Conservation (phyloP, 2,888 invertebrate genomes). For the Tromatobia lineatoria region DNA sequence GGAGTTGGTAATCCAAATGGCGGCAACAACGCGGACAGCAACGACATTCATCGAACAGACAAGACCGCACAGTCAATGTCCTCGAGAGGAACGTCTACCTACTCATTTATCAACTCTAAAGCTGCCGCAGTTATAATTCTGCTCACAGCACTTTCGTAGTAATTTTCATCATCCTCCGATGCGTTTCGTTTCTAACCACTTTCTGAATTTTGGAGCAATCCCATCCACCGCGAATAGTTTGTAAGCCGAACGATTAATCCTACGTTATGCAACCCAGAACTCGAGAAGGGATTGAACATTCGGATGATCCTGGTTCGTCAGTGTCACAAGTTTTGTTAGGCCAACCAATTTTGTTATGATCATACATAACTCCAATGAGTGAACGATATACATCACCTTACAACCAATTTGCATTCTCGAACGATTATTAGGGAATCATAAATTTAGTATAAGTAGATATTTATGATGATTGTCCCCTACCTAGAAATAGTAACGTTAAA, state of each 20-base stretch:
- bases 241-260: conserved; percentile 12
- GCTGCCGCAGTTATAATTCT: conserved; percentile 52
- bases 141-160: conserved; percentile 65
- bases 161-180: conserved; percentile 39
- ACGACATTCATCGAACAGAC: conserved; percentile 76
- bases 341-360: background rate
- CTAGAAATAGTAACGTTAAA: background rate
- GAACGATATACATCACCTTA: background rate
- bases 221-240: conserved; percentile 6
- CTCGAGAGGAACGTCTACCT: conserved; percentile 74
- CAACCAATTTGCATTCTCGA: conserved; percentile 13
- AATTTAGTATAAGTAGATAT: conserved; percentile 8
- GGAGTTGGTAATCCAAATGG: conserved; percentile 66
- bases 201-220: background rate
- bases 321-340: background rate
- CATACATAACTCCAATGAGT: background rate
- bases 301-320: background rate
- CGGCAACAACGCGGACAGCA: conserved; percentile 68
- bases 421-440: background rate
- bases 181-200: background rate
- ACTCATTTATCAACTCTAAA: conserved; percentile 59
- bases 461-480: conserved; percentile 3
- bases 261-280: background rate
- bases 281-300: conserved; percentile 31
- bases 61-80: conserved; percentile 82